A percentile compares a stretch with the other conserved stretches of the same genome.
Evolutionary conservation across 2,888 invertebrate species (phyloP).

Genomic region (Atrina japonica): DNA sequence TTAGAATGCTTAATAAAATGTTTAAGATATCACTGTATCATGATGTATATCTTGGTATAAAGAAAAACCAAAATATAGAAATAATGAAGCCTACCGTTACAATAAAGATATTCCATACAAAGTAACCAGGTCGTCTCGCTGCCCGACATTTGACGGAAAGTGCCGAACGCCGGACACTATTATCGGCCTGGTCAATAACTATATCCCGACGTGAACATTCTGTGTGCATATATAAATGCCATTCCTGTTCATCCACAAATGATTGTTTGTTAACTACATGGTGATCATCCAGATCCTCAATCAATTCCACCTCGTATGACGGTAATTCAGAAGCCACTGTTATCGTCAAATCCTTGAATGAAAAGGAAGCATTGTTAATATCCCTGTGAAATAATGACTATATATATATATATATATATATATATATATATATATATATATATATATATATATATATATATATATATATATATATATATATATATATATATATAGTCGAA

Average conservation of each 20-base stretch:
- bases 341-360: constrained; percentile 74
- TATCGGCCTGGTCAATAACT: constrained; percentile 78
- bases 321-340: constrained; percentile 76
- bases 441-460: too few species aligned
- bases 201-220: constrained; percentile 75
- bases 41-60: too few species aligned
- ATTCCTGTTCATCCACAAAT: constrained; percentile 79
- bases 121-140: constrained; percentile 78
- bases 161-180: constrained; percentile 75
- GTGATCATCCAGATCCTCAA: constrained; percentile 73
- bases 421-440: too few species aligned
- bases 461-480: too few species aligned
- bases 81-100: constrained; percentile 73
- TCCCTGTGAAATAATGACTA: too few species aligned
- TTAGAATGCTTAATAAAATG: too few species aligned
- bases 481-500: too few species aligned
- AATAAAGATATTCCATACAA: constrained; percentile 80
- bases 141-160: constrained; percentile 78
- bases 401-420: too few species aligned
- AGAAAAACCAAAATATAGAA: too few species aligned
- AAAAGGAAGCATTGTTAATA: not conserved
- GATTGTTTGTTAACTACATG: constrained; percentile 76
- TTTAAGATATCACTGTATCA: too few species aligned
- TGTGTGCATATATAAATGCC: constrained; percentile 77
- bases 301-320: constrained; percentile 71